phyloP scores from a whole-genome alignment of 1,140 invertebrate genomes.

The Philotrypesis tridentata region DNA sequence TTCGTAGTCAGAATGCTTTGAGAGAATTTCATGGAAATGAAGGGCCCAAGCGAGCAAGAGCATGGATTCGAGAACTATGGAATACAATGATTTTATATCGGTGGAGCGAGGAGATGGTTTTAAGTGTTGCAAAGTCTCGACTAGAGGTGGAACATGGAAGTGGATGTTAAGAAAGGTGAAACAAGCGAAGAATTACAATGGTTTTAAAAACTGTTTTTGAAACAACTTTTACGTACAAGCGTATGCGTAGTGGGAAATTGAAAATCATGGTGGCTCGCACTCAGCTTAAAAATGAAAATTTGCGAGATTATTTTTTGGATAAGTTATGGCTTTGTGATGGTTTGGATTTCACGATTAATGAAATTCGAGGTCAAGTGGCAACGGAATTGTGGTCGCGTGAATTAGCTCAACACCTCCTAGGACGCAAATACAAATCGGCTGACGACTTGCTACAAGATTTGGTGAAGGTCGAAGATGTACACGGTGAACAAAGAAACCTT shows the following conservation, averaged over 20 bases:
- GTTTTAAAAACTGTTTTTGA: too few relatives aligned
- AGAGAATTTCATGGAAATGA: background rate
- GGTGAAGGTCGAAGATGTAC: background rate
- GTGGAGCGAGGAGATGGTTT: background rate
- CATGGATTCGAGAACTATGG: background rate
- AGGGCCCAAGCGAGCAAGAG: background rate
- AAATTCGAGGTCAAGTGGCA: background rate
- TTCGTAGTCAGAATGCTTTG: too few relatives aligned
- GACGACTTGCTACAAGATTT: background rate
- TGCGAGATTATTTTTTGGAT: constrained; percentile 42
- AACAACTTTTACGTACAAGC: background rate
- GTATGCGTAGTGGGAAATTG: background rate
- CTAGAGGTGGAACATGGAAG: constrained; percentile 1
- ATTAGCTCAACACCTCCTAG: background rate
- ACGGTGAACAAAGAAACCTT: too few relatives aligned
- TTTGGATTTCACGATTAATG: background rate
- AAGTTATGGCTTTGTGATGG: constrained; percentile 46
- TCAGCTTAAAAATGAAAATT: background rate
- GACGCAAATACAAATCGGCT: background rate
- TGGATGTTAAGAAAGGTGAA: constrained; percentile 24
- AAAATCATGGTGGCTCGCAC: background rate
- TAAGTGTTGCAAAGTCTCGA: constrained; percentile 1
- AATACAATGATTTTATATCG: background rate
- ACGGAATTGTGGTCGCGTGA: background rate
- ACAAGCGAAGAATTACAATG: background rate